Evolutionary conservation across 2,888 invertebrate genomes (phyloP).

Genomic region (Norana najaformis): DNA sequence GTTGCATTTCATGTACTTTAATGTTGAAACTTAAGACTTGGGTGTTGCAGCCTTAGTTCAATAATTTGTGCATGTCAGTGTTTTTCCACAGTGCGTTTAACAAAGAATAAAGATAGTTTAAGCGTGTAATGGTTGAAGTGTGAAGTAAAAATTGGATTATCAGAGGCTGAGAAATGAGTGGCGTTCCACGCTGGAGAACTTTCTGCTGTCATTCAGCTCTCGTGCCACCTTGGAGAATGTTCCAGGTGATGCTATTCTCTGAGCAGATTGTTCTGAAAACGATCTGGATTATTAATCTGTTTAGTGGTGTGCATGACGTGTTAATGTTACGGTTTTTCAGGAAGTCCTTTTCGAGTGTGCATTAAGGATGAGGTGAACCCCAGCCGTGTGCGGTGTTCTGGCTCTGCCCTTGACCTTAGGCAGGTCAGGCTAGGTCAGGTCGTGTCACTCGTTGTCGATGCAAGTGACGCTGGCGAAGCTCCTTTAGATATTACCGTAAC

Average conservation of each 20-base stretch:
- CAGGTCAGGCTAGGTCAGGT: conserved; percentile 75
- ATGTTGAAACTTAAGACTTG: background rate
- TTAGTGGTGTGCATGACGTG: background rate
- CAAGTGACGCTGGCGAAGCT: conserved; percentile 87
- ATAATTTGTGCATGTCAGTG: background rate
- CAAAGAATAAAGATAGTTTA: no score
- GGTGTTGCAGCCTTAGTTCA: background rate
- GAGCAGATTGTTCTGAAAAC: no score
- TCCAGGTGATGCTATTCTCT: background rate
- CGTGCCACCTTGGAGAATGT: background rate
- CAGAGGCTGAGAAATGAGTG: no score
- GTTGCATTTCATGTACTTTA: background rate
- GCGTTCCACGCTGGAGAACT: no score
- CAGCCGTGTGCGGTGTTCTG: conserved; percentile 72
- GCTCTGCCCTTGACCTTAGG: conserved; percentile 76
- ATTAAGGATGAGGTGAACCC: conserved; percentile 71
- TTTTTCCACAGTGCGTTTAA: no score
- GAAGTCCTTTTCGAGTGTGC: conserved; percentile 64
- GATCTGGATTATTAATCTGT: background rate
- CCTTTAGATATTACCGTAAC: conserved; percentile 71
- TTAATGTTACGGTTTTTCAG: conserved; percentile 47
- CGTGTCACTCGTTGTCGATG: conserved; percentile 88
- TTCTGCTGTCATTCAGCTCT: no score
- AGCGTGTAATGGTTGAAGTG: no score
- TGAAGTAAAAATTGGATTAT: no score